A percentile compares a stretch with the other conserved stretches of the same genome.
phyloP scores from a whole-genome alignment of 1,140 invertebrate species.

The Formica exsecta region DNA sequence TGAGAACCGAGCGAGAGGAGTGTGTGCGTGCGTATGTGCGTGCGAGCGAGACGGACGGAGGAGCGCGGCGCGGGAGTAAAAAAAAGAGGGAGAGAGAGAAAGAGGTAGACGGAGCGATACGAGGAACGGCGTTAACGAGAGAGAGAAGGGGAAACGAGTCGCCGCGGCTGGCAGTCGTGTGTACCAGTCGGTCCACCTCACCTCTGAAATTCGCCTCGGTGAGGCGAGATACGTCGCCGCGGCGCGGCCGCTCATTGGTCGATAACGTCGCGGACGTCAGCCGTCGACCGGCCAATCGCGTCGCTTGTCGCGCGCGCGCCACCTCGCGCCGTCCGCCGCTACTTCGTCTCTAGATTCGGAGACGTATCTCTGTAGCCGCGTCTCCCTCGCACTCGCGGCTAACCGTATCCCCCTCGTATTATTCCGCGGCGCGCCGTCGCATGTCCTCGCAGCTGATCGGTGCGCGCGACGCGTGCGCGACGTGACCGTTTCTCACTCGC shows the following conservation, averaged over 20 bases:
- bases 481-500: neutral
- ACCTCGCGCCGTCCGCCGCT: conserved; percentile 15
- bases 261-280: conserved; percentile 80
- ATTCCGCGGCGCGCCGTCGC: conserved; percentile 14
- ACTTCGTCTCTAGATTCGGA: neutral
- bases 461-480: conserved; percentile 41
- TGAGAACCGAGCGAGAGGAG: conserved; percentile 61
- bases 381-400: neutral
- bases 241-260: conserved; percentile 77
- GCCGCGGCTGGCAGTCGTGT: conserved; percentile 68
- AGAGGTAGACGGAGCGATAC: conserved; percentile 28
- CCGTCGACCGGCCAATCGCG: conserved; percentile 63
- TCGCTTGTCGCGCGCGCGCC: conserved; percentile 59
- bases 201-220: conserved; percentile 71
- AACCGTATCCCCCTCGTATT: conserved; percentile 19
- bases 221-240: conserved; percentile 64
- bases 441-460: conserved; percentile 24
- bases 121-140: neutral
- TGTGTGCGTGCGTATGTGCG: neutral
- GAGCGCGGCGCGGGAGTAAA: neutral
- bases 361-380: conserved; percentile 2
- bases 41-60: conserved; percentile 31
- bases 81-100: conserved; percentile 49
- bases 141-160: conserved; percentile 43
- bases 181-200: conserved; percentile 79